Percentiles rank a stretch among this genome's conserved stretches.
phyloP scores from a whole-genome alignment of 1,140 invertebrate genomes.

The Lanistes nyassanus region DNA sequence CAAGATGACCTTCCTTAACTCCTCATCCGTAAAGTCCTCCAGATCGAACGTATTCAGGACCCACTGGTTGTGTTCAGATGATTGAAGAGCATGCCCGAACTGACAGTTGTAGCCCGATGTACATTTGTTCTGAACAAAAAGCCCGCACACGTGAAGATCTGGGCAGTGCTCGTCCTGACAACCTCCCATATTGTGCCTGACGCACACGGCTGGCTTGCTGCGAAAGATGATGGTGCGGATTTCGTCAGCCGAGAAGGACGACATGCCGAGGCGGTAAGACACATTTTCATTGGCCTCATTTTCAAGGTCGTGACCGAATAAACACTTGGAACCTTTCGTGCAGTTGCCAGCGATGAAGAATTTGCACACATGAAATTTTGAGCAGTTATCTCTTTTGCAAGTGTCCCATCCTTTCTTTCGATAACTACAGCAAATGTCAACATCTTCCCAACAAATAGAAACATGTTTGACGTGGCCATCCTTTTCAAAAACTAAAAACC shows the following conservation, averaged over 20 bases:
- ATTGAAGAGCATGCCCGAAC: background rate
- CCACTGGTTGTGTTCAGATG: conserved; percentile 4
- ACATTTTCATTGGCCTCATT: conserved; percentile 4
- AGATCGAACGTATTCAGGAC: background rate
- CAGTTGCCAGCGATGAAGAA: background rate
- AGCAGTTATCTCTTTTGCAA: background rate
- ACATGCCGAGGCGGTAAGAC: background rate
- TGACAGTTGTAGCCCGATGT: background rate
- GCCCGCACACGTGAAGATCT: background rate
- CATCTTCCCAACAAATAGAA: background rate
- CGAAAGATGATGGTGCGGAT: conserved; percentile 13
- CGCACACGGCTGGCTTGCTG: conserved; percentile 8
- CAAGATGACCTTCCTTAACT: too few relatives aligned
- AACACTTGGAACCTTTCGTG: background rate
- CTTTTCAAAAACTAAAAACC: background rate
- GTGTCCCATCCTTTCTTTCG: conserved; percentile 1
- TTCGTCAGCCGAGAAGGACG: background rate
- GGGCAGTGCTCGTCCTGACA: conserved; percentile 3
- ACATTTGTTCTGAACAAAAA: background rate
- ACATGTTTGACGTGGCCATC: background rate
- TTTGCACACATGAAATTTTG: background rate
- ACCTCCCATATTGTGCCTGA: background rate
- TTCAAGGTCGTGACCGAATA: conserved; percentile 2
- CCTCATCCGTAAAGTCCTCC: background rate
- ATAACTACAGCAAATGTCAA: background rate